Percentiles rank a stretch among this genome's conserved stretches.
phyloP scores from a whole-genome alignment of 2,113 vertebrate species.

The Rhinoderma darwinii region DNA sequence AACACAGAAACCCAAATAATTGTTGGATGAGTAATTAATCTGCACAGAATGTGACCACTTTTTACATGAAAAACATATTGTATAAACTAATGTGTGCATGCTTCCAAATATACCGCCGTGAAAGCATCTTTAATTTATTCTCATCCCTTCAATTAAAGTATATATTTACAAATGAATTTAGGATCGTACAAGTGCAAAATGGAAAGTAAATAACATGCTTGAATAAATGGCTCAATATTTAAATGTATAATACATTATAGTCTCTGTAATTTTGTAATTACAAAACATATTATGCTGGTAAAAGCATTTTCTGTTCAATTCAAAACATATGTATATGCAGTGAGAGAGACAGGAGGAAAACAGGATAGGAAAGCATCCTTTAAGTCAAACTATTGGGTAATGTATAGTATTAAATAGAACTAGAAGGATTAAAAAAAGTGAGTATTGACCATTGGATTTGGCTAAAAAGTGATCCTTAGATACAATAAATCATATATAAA shows the following conservation, averaged over 20 bases:
- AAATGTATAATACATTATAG: slow-evolving; percentile 8
- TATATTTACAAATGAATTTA: neutral
- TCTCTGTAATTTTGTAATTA: neutral
- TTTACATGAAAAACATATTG: slow-evolving; percentile 24
- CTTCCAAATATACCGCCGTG: neutral
- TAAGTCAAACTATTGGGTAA: too few relatives aligned
- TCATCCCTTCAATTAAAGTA: slow-evolving; percentile 8
- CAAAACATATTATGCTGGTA: neutral
- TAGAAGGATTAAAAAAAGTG: too few relatives aligned
- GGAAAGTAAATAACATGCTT: slow-evolving; percentile 20
- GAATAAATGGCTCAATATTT: neutral
- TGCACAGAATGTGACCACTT: slow-evolving; percentile 19
- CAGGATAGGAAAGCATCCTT: too few relatives aligned
- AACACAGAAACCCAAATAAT: slow-evolving; percentile 31
- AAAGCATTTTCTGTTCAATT: neutral
- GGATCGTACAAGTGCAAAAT: neutral
- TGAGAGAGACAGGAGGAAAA: too few relatives aligned
- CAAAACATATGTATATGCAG: too few relatives aligned
- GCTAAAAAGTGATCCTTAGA: too few relatives aligned
- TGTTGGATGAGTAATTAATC: slow-evolving; percentile 25
- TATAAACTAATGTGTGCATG: neutral
- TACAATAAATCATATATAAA: too few relatives aligned
- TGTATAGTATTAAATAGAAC: too few relatives aligned
- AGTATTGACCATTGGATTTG: too few relatives aligned
- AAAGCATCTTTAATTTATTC: slow-evolving; percentile 21